Conservation (phyloP, 2,113 vertebrate genomes). For the Circaetus cinerascens region DNA sequence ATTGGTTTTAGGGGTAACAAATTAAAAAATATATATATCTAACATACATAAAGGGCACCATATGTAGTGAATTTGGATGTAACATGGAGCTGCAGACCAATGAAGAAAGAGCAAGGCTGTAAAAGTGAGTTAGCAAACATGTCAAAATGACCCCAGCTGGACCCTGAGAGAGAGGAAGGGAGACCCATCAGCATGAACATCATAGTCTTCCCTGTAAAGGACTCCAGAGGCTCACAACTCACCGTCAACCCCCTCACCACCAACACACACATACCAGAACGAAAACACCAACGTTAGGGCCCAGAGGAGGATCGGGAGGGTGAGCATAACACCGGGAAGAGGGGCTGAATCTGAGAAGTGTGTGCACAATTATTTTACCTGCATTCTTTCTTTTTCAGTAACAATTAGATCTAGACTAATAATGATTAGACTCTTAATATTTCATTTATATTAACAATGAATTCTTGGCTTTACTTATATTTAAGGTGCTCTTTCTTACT, state of each 20-base stretch:
- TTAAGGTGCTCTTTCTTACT: background rate
- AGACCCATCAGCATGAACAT: background rate
- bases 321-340: background rate
- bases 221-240: background rate
- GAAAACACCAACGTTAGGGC: background rate
- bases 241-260: fast-evolving
- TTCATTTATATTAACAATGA: background rate
- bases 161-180: background rate
- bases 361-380: background rate
- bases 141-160: fast-evolving
- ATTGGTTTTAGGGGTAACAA: background rate
- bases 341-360: background rate
- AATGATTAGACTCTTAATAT: background rate
- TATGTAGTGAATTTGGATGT: background rate
- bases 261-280: background rate
- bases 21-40: fast-evolving
- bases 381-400: background rate
- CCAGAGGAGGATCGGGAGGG: fast-evolving
- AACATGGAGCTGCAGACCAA: background rate
- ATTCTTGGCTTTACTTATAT: background rate
- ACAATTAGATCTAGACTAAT: background rate
- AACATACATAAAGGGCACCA: background rate
- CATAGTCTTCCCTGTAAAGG: background rate
- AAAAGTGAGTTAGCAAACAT: background rate
- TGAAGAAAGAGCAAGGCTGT: background rate